phyloP scores from a whole-genome alignment of 2,888 invertebrate genomes.

The Invenusta paracnida region DNA sequence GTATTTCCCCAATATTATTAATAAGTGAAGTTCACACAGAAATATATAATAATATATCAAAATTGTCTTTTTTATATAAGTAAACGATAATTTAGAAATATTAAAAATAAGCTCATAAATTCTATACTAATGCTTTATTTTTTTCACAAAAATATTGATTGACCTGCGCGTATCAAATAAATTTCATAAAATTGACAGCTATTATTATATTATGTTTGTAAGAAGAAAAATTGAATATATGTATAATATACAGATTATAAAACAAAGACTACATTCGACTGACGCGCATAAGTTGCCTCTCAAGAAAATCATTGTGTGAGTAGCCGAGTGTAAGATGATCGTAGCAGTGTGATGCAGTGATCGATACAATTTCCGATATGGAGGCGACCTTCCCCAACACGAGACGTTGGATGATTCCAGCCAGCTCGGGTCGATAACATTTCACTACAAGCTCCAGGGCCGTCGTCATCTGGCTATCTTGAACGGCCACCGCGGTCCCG shows the following conservation, averaged over 20 bases:
- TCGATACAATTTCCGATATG: constrained; percentile 5
- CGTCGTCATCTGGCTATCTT: constrained; percentile 15
- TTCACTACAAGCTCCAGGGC: constrained; percentile 22
- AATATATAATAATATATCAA: too few relatives aligned
- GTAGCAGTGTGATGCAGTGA: constrained; percentile 28
- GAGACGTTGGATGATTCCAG: background rate
- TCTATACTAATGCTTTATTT: too few relatives aligned
- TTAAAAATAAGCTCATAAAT: too few relatives aligned
- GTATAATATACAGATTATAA: background rate
- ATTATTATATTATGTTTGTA: background rate
- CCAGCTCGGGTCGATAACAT: background rate
- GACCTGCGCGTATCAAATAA: too few relatives aligned
- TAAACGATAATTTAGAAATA: too few relatives aligned
- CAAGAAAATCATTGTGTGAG: constrained; percentile 30
- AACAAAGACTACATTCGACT: background rate
- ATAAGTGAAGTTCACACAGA: too few relatives aligned
- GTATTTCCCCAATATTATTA: too few relatives aligned
- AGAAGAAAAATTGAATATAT: background rate
- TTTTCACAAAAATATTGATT: too few relatives aligned
- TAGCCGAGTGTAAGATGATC: constrained; percentile 20
- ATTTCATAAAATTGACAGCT: too few relatives aligned
- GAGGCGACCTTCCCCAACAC: background rate
- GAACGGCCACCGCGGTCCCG: constrained; percentile 24
- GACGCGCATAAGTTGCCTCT: constrained; percentile 19
- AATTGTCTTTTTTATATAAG: too few relatives aligned